Conservation (phyloP, 2,888 invertebrate species). For the Octonoba sinensis region DNA sequence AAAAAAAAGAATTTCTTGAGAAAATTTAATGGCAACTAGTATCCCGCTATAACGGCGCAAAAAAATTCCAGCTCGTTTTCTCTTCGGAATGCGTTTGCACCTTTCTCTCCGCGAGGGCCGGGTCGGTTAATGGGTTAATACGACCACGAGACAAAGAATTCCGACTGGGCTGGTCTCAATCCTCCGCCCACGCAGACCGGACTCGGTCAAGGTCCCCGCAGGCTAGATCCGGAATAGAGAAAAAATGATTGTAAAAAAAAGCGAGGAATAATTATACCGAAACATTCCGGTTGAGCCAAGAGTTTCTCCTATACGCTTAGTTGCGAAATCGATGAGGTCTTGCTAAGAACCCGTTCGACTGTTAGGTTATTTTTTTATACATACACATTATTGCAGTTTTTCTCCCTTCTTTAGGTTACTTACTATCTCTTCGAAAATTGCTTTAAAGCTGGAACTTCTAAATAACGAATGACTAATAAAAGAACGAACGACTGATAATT, state of each 20-base stretch:
- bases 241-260: background rate
- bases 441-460: no score
- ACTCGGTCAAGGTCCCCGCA: conserved; percentile 53
- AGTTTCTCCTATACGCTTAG: background rate
- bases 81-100: background rate
- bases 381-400: no score
- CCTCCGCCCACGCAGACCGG: conserved; percentile 35
- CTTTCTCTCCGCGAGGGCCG: conserved; percentile 10
- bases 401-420: no score
- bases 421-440: no score
- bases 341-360: no score
- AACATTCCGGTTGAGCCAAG: conserved; percentile 17
- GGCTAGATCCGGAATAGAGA: conserved; percentile 20
- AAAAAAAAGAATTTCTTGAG: background rate
- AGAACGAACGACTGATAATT: no score
- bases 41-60: background rate
- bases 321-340: background rate
- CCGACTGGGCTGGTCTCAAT: conserved; percentile 20
- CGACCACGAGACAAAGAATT: conserved; percentile 33
- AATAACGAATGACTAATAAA: no score
- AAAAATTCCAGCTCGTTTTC: no score
- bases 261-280: conserved; percentile 7
- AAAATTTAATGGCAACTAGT: background rate
- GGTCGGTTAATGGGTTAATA: conserved; percentile 54
- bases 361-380: no score